Conservation (phyloP, 2,797 vertebrate species). For the Coregonus suidteri region DNA sequence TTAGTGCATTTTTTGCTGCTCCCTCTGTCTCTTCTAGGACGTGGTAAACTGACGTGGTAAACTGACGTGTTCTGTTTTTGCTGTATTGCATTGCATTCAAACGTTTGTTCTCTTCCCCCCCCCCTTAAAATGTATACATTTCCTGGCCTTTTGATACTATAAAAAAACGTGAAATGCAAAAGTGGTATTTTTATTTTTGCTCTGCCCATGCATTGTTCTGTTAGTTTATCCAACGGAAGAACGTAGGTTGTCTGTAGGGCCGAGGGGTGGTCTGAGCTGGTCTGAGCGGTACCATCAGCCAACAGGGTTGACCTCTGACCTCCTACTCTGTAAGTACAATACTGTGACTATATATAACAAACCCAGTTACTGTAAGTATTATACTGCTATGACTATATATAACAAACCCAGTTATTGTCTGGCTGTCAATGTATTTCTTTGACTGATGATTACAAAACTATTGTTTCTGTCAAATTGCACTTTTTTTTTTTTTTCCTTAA, state of each 20-base stretch:
- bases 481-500: slow-evolving; percentile 40
- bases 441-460: slow-evolving; percentile 61
- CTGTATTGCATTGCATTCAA: slow-evolving; percentile 70
- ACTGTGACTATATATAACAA: slow-evolving; percentile 72
- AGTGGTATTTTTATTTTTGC: slow-evolving; percentile 82
- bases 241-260: slow-evolving; percentile 91
- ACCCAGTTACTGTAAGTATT: not conserved
- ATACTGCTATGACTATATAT: too few species aligned
- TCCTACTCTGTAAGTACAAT: slow-evolving; percentile 98
- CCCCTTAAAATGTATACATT: slow-evolving; percentile 71
- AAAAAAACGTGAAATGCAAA: slow-evolving; percentile 81
- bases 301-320: slow-evolving; percentile 70
- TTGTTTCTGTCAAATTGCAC: slow-evolving; percentile 51
- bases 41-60: slow-evolving; percentile 72
- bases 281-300: slow-evolving; percentile 88
- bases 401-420: slow-evolving; percentile 46
- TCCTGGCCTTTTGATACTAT: slow-evolving; percentile 81
- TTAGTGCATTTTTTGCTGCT: slow-evolving; percentile 62
- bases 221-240: slow-evolving; percentile 87
- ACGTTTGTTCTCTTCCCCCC: slow-evolving; percentile 58
- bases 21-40: slow-evolving; percentile 67
- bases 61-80: slow-evolving; percentile 46
- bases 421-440: slow-evolving; percentile 67
- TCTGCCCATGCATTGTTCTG: slow-evolving; percentile 86
- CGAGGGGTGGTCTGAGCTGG: slow-evolving; percentile 75